phyloP scores from a whole-genome alignment of 2,797 vertebrate genomes.

The Dipus sagitta region DNA sequence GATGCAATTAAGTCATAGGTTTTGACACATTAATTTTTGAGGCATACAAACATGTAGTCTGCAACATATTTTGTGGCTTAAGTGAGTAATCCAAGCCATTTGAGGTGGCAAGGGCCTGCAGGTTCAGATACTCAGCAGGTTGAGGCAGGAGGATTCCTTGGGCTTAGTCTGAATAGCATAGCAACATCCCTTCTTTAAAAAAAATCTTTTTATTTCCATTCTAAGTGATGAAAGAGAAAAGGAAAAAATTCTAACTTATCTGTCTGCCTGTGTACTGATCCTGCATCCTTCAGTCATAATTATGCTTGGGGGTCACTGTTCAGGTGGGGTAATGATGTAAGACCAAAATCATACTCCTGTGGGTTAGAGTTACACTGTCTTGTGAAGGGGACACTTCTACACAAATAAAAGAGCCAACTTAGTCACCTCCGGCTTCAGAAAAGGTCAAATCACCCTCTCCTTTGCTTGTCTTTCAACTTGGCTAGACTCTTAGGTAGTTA shows the following conservation, averaged over 20 bases:
- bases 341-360: background rate
- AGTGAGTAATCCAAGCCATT: background rate
- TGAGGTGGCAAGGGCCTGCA: background rate
- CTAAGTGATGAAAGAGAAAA: too few relatives aligned
- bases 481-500: background rate
- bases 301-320: background rate
- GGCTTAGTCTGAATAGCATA: background rate
- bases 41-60: background rate
- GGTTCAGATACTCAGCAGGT: background rate
- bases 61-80: background rate
- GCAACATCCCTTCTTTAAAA: background rate
- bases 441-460: background rate
- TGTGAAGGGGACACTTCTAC: constrained; percentile 1
- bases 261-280: too few relatives aligned
- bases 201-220: background rate
- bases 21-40: background rate
- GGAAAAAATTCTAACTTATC: too few relatives aligned
- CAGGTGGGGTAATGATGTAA: background rate
- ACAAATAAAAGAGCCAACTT: background rate
- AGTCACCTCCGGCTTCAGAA: background rate
- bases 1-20: background rate
- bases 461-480: background rate
- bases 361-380: background rate
- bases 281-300: too few relatives aligned
- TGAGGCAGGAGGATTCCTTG: background rate